Evolutionary conservation across 2,113 vertebrate species (phyloP).

Genomic region (Monopterus albus): DNA sequence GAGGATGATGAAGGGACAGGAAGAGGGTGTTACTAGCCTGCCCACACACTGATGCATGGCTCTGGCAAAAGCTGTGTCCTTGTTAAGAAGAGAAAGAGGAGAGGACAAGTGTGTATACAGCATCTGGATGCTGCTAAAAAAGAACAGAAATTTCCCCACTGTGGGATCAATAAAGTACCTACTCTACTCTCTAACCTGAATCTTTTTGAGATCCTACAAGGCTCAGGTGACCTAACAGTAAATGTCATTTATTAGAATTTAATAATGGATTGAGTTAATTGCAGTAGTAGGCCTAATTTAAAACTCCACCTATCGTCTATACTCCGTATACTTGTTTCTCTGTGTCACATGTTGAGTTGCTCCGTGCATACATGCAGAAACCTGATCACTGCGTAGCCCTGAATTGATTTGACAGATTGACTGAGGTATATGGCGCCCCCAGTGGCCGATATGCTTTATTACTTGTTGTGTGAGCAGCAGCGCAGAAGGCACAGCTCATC

Average conservation of each 20-base stretch:
- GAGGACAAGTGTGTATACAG: not conserved
- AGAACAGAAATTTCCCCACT: too few species aligned
- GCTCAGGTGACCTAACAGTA: not conserved
- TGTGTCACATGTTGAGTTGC: not conserved
- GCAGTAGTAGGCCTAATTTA: too few species aligned
- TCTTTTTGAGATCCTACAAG: not conserved
- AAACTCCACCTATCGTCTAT: too few species aligned
- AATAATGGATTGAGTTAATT: too few species aligned
- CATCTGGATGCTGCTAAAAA: not conserved
- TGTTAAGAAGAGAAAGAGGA: not conserved
- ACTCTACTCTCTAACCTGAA: too few species aligned
- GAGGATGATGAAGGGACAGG: not conserved
- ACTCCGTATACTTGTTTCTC: too few species aligned
- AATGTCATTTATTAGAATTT: too few species aligned
- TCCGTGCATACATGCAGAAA: not conserved
- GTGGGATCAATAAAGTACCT: too few species aligned
- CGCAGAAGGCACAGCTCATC: slow-evolving; percentile 24
- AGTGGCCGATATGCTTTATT: not conserved
- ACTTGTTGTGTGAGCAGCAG: not conserved
- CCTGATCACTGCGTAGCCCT: not conserved
- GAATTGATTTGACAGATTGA: slow-evolving; percentile 18
- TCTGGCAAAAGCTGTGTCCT: not conserved
- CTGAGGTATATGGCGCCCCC: slow-evolving; percentile 18
- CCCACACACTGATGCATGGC: not conserved
- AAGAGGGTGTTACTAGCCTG: slow-evolving; percentile 9